These are phyloP conservation scores for Clarias fuscus DNA, from an alignment of 2,797 vertebrate species.

Conservation along the genomic window DNA sequence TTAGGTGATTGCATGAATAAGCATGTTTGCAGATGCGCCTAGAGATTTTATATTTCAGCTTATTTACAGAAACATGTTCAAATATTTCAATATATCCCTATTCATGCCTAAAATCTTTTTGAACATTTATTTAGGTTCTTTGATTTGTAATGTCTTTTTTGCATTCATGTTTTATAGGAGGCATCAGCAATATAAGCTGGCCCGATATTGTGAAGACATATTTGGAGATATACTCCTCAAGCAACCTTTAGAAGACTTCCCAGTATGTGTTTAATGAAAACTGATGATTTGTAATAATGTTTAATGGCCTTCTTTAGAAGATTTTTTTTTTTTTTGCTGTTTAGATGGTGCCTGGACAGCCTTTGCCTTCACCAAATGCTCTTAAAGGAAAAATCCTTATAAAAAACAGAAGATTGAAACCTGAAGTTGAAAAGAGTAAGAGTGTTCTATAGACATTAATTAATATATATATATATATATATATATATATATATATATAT, in stretches of 20 bases:
- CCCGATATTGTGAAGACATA: constrained; percentile 96
- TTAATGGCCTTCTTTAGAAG: background rate
- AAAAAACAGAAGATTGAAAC: constrained; percentile 97
- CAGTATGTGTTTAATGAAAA: constrained; percentile 70
- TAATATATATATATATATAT: background rate
- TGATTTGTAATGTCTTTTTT: background rate
- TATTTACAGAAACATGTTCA: background rate
- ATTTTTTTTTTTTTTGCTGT: background rate
- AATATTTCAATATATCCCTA: background rate
- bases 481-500: no score
- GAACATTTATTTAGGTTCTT: background rate
- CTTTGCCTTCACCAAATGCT: constrained; percentile 91
- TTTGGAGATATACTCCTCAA: constrained; percentile 94
- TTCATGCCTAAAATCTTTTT: background rate
- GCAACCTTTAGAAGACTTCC: constrained; percentile 85
- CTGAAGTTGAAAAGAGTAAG: constrained; percentile 96
- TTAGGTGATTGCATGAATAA: background rate
- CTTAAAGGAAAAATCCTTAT: constrained; percentile 97
- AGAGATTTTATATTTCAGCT: background rate
- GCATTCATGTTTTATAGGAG: constrained; percentile 76
- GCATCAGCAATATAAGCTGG: constrained; percentile 99
- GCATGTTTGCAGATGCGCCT: background rate
- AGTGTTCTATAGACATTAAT: constrained; percentile 25
- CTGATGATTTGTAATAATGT: background rate
- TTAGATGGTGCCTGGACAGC: constrained; percentile 86